A percentile compares a stretch with the other conserved stretches of the same genome.
Evolutionary conservation across 2,113 vertebrate genomes (phyloP).

Genomic region (Triplophysa tibetana): DNA sequence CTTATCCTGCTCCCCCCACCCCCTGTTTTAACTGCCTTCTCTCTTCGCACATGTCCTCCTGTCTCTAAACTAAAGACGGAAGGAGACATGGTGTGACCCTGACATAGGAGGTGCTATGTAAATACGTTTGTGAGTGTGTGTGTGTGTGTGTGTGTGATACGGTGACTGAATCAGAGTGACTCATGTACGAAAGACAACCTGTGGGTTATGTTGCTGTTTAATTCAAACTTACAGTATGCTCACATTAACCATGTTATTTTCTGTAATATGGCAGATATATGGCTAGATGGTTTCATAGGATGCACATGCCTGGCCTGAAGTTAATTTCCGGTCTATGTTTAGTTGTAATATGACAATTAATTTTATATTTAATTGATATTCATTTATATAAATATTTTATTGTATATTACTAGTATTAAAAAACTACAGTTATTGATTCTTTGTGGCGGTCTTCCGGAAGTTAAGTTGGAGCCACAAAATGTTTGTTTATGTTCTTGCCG

Average conservation of each 20-base stretch:
- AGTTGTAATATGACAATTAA: no score
- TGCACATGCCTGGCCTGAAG: no score
- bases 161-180: slow-evolving; percentile 26
- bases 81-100: slow-evolving; percentile 63
- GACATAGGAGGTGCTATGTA: slow-evolving; percentile 40
- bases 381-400: no score
- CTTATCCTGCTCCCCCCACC: slow-evolving; percentile 66
- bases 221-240: background rate
- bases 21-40: slow-evolving; percentile 35
- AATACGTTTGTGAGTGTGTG: slow-evolving; percentile 43
- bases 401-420: no score
- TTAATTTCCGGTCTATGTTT: no score
- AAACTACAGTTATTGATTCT: no score
- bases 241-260: background rate
- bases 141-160: slow-evolving; percentile 46
- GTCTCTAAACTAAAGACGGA: slow-evolving; percentile 56
- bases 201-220: slow-evolving; percentile 15
- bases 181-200: slow-evolving; percentile 5
- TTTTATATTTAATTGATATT: no score
- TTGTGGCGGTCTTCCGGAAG: no score
- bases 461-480: no score
- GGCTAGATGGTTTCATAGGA: no score
- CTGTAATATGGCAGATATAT: background rate
- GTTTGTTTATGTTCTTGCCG: no score
- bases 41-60: slow-evolving; percentile 43